These are phyloP conservation scores for Dasypolia templi DNA, from an alignment of 2,888 invertebrate species.

Conservation along the genomic window DNA sequence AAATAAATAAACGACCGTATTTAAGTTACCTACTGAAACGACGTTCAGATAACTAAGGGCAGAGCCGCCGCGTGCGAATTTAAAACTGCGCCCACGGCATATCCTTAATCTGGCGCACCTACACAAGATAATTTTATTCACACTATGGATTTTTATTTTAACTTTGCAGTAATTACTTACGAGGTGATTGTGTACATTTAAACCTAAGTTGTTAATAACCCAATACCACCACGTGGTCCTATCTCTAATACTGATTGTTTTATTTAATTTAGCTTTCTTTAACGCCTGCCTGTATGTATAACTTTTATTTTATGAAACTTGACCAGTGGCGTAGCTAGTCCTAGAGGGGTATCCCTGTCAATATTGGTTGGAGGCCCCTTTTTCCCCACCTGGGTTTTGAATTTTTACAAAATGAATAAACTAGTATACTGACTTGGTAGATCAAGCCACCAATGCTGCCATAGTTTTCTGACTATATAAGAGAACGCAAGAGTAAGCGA, in stretches of 20 bases:
- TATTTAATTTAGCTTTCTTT: neutral
- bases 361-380: neutral
- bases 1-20: neutral
- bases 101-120: neutral
- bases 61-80: neutral
- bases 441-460: neutral
- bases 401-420: neutral
- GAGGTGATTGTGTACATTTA: neutral
- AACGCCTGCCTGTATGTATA: neutral
- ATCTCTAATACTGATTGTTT: neutral
- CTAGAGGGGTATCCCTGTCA: neutral
- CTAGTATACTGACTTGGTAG: neutral
- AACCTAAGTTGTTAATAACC: neutral
- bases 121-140: neutral
- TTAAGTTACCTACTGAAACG: neutral
- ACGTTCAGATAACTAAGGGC: too few relatives aligned
- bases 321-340: neutral
- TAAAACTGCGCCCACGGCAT: neutral
- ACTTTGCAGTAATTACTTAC: neutral
- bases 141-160: neutral
- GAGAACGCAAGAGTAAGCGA: too few relatives aligned
- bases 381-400: neutral
- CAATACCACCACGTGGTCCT: neutral
- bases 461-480: too few relatives aligned
- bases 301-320: neutral